Conservation (phyloP, 2,797 vertebrate genomes). For the Poeciliopsis infans region DNA sequence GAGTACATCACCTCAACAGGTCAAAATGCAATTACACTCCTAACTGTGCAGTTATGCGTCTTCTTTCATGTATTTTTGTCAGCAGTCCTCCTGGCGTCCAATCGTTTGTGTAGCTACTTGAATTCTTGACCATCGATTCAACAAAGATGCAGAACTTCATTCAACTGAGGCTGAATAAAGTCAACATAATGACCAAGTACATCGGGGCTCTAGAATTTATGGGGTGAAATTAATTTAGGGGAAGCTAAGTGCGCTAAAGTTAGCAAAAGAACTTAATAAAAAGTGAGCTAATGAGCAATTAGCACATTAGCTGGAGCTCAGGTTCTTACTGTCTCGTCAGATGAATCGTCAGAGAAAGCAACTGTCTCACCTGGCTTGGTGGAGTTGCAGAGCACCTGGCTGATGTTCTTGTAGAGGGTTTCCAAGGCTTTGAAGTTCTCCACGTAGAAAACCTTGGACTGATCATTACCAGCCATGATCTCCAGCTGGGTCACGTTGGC, state of each 20-base stretch:
- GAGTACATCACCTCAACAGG: too few species aligned
- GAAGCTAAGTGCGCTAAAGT: too few species aligned
- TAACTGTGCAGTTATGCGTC: too few species aligned
- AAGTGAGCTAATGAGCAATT: too few species aligned
- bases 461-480: slow-evolving; percentile 69
- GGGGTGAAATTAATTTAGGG: too few species aligned
- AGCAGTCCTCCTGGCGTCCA: too few species aligned
- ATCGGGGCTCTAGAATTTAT: too few species aligned
- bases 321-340: neutral
- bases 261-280: too few species aligned
- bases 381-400: slow-evolving; percentile 69
- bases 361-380: slow-evolving; percentile 80
- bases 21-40: too few species aligned
- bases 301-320: neutral
- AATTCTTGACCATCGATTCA: neutral
- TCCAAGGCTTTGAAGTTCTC: slow-evolving; percentile 73
- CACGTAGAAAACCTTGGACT: slow-evolving; percentile 74
- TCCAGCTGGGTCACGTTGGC: slow-evolving; percentile 72
- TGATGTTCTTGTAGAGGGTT: slow-evolving; percentile 75
- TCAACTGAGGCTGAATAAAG: neutral
- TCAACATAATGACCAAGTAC: too few species aligned
- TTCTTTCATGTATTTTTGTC: too few species aligned
- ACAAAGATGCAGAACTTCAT: neutral
- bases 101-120: neutral
- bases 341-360: neutral